Percentiles rank a stretch among this genome's conserved stretches.
phyloP scores from a whole-genome alignment of 2,888 invertebrate species.

The Acrobasis suavella region DNA sequence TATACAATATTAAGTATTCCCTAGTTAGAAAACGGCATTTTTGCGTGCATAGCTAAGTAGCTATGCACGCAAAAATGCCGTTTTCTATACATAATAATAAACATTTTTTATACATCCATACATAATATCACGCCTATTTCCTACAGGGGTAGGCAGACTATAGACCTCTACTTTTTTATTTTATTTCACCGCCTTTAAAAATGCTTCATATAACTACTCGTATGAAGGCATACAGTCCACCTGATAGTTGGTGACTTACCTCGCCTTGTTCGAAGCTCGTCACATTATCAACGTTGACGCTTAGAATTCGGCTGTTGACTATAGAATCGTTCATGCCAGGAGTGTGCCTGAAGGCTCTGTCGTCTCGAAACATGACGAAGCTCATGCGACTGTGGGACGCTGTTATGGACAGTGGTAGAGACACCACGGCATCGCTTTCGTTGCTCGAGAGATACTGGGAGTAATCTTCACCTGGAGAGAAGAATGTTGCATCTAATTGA shows the following conservation, averaged over 20 bases:
- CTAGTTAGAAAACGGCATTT: too few species aligned
- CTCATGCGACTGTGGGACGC: conserved; percentile 33
- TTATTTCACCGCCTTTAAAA: too few species aligned
- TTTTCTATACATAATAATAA: too few species aligned
- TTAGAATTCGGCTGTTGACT: conserved; percentile 54
- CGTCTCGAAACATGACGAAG: conserved; percentile 42
- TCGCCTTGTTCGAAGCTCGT: conserved; percentile 31
- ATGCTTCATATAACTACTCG: not conserved
- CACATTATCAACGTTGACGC: conserved; percentile 36
- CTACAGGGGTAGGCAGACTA: too few species aligned
- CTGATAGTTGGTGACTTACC: conserved; percentile 17
- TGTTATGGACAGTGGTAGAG: conserved; percentile 23
- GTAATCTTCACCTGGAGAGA: conserved; percentile 20
- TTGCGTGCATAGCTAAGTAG: too few species aligned
- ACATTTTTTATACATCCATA: too few species aligned
- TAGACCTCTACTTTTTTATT: too few species aligned
- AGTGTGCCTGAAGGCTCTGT: conserved; percentile 35
- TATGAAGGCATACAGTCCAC: too few species aligned
- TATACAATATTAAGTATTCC: too few species aligned
- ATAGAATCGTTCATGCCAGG: conserved; percentile 6
- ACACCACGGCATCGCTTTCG: conserved; percentile 22
- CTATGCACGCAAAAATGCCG: too few species aligned
- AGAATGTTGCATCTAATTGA: not conserved
- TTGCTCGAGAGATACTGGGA: conserved; percentile 10
- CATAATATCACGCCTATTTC: too few species aligned